Percentiles rank a stretch among this genome's conserved stretches.
phyloP scores from a whole-genome alignment of 2,888 invertebrate genomes.

The Eulithis testata region DNA sequence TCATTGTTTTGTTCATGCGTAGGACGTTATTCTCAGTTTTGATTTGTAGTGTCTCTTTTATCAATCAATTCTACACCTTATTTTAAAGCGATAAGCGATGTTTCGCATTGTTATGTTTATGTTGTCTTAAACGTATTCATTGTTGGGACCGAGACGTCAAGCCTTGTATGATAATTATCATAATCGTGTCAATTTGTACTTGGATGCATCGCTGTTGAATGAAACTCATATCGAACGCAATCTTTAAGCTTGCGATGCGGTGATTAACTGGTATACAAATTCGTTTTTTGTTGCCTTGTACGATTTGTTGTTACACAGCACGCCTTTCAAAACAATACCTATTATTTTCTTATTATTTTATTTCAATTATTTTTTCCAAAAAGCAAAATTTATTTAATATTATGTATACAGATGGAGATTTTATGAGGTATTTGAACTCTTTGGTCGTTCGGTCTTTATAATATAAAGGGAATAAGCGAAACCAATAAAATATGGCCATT shows the following conservation, averaged over 20 bases:
- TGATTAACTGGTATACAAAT: conserved; percentile 10
- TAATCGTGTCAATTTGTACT: conserved; percentile 42
- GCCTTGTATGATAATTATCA: conserved; percentile 45
- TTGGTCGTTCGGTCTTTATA: background rate
- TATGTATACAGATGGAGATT: too few relatives aligned
- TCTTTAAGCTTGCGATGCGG: conserved; percentile 22
- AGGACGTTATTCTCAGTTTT: conserved; percentile 62
- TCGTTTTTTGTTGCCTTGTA: background rate
- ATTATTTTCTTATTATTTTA: too few relatives aligned
- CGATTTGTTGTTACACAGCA: too few relatives aligned
- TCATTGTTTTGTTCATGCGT: conserved; percentile 69
- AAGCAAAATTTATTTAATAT: too few relatives aligned
- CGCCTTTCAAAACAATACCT: too few relatives aligned
- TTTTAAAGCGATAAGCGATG: conserved; percentile 43
- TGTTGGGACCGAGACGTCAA: conserved; percentile 44
- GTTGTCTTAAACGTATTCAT: conserved; percentile 36
- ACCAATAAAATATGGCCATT: conserved; percentile 33
- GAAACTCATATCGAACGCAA: conserved; percentile 29
- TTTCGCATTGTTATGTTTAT: conserved; percentile 37
- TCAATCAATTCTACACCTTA: conserved; percentile 55
- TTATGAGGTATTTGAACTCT: background rate
- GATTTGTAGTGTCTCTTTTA: conserved; percentile 56
- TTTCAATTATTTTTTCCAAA: too few relatives aligned
- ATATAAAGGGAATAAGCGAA: background rate
- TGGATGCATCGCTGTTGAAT: conserved; percentile 32